Evolutionary conservation across 2,888 invertebrate species (phyloP).

Genomic region (Trissonchulus latispiculum): DNA sequence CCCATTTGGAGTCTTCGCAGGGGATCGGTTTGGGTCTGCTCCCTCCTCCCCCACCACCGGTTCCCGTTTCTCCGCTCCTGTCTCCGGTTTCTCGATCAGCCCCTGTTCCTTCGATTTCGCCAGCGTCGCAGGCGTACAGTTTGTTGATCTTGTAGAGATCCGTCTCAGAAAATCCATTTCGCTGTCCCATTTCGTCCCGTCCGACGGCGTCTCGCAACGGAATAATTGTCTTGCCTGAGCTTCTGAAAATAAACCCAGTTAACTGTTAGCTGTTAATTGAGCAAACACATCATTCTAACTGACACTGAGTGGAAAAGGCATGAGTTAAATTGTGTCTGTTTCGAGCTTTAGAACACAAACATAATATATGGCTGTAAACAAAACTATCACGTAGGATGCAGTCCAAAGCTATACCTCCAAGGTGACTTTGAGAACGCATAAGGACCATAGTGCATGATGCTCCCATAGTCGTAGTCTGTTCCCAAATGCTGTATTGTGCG

Average conservation of each 20-base stretch:
- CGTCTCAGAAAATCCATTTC: constrained; percentile 43
- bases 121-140: constrained; percentile 44
- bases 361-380: no score
- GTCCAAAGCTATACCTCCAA: not conserved
- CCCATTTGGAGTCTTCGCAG: not conserved
- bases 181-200: constrained; percentile 45
- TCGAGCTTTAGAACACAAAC: no score
- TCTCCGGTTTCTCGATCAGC: not conserved
- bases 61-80: constrained; percentile 6
- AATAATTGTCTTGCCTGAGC: constrained; percentile 39
- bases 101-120: not conserved
- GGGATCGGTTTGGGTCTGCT: not conserved
- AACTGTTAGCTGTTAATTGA: no score
- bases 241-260: not conserved
- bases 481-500: constrained; percentile 37
- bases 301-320: no score
- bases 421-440: constrained; percentile 38
- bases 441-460: constrained; percentile 44
- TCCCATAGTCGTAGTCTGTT: constrained; percentile 35
- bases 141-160: constrained; percentile 46
- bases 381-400: no score
- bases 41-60: not conserved
- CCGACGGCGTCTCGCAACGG: constrained; percentile 36
- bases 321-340: no score
- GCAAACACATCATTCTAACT: no score